Evolutionary conservation across 2,113 vertebrate species (phyloP).

Genomic region (Dendropsophus ebraccatus): DNA sequence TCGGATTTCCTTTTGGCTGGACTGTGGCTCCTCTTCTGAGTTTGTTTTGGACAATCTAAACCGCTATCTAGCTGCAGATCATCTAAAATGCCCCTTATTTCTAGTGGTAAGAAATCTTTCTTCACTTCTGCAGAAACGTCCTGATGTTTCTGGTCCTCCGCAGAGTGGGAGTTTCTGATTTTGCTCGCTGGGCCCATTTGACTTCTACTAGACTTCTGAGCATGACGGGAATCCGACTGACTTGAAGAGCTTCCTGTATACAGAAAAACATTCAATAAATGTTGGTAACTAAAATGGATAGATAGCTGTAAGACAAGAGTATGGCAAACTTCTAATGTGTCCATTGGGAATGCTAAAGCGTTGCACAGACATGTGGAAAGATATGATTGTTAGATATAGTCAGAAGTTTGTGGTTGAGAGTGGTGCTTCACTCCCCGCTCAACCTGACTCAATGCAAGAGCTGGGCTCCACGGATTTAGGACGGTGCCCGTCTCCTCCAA

Average conservation of each 20-base stretch:
- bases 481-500: too few relatives aligned
- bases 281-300: neutral
- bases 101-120: constrained; percentile 81
- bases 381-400: too few relatives aligned
- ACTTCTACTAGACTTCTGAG: constrained; percentile 11
- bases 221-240: neutral
- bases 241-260: constrained; percentile 20
- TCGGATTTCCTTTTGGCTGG: constrained; percentile 78
- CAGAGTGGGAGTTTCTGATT: neutral
- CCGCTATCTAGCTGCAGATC: constrained; percentile 85
- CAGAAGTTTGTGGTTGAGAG: too few relatives aligned
- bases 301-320: neutral
- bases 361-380: too few relatives aligned
- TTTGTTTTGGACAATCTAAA: constrained; percentile 67
- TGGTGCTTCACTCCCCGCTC: too few relatives aligned
- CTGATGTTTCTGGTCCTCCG: constrained; percentile 7
- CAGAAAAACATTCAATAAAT: neutral
- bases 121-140: constrained; percentile 62
- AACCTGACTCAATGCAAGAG: too few relatives aligned
- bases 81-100: constrained; percentile 90
- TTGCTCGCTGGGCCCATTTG: neutral
- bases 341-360: neutral
- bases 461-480: too few relatives aligned
- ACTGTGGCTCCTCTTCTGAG: constrained; percentile 77
- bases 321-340: neutral